Percentiles rank a stretch among this genome's conserved stretches.
These are phyloP conservation scores for Hippocampus zosterae DNA, from an alignment of 2,113 vertebrate species.

Conservation along the genomic window DNA sequence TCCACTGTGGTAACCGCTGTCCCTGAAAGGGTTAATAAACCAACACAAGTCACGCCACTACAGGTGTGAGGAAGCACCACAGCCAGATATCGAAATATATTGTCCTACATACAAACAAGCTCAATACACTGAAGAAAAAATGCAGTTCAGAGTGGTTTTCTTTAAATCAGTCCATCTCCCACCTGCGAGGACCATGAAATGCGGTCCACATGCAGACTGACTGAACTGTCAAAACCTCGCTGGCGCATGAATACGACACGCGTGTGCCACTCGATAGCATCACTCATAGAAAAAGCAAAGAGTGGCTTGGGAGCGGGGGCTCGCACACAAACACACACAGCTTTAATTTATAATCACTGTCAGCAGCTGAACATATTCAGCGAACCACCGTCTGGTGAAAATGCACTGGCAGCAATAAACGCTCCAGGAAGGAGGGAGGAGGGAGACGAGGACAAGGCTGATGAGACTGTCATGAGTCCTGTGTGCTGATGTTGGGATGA, in stretches of 20 bases:
- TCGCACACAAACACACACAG: constrained; percentile 20
- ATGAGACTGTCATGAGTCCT: not conserved
- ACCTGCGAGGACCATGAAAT: not conserved
- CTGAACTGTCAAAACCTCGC: not conserved
- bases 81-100: constrained; percentile 65
- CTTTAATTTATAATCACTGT: constrained; percentile 57
- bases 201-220: constrained; percentile 15
- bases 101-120: constrained; percentile 49
- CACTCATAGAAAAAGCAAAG: constrained; percentile 25
- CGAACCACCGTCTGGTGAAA: constrained; percentile 49
- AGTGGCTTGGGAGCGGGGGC: not conserved
- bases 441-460: not conserved
- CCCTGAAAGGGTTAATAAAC: too few species aligned
- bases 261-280: constrained; percentile 32
- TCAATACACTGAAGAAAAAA: constrained; percentile 13
- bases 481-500: constrained; percentile 20
- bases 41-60: not conserved
- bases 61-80: not conserved
- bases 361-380: constrained; percentile 46
- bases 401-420: constrained; percentile 41
- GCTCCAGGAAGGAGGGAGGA: constrained; percentile 44
- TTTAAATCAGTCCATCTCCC: not conserved
- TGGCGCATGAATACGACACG: constrained; percentile 19
- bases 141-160: not conserved
- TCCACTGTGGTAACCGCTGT: too few species aligned